phyloP scores from a whole-genome alignment of 2,797 vertebrate genomes.

The Sylvilagus floridanus region DNA sequence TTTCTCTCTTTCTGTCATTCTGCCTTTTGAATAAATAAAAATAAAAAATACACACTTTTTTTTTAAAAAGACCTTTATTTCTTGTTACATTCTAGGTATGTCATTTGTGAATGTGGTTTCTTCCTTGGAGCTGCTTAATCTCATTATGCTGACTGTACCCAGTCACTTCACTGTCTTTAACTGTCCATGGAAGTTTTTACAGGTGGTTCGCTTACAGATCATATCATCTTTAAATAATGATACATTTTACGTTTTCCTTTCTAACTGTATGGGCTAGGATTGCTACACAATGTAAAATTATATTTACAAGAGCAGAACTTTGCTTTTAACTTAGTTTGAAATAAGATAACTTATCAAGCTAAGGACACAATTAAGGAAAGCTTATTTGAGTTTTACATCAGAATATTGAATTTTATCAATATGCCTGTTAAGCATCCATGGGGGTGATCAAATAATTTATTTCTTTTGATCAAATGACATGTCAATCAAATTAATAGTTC shows the following conservation, averaged over 20 bases:
- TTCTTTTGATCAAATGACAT: constrained; percentile 30
- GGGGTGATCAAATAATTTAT: neutral
- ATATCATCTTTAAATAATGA: neutral
- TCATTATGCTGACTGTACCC: neutral
- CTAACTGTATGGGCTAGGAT: neutral
- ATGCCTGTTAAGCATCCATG: neutral
- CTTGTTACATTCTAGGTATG: neutral
- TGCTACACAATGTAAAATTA: neutral
- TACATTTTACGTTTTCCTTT: neutral
- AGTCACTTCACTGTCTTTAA: neutral
- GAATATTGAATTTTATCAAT: constrained; percentile 53
- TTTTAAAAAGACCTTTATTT: neutral
- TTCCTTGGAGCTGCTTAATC: neutral
- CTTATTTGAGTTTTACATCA: constrained; percentile 26
- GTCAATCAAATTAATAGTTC: constrained; percentile 3
- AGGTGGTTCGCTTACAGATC: neutral
- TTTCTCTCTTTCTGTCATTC: too few species aligned
- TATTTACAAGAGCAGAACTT: neutral
- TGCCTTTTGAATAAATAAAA: too few species aligned
- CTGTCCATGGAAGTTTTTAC: neutral
- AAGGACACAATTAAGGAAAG: neutral
- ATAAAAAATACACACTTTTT: too few species aligned
- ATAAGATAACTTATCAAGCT: neutral
- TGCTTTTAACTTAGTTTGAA: constrained; percentile 62
- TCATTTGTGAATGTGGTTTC: neutral